Percentiles rank a stretch among this genome's conserved stretches.
These are phyloP conservation scores for Itoplectis maculator DNA, from an alignment of 2,888 invertebrate species.

Conservation along the genomic window DNA sequence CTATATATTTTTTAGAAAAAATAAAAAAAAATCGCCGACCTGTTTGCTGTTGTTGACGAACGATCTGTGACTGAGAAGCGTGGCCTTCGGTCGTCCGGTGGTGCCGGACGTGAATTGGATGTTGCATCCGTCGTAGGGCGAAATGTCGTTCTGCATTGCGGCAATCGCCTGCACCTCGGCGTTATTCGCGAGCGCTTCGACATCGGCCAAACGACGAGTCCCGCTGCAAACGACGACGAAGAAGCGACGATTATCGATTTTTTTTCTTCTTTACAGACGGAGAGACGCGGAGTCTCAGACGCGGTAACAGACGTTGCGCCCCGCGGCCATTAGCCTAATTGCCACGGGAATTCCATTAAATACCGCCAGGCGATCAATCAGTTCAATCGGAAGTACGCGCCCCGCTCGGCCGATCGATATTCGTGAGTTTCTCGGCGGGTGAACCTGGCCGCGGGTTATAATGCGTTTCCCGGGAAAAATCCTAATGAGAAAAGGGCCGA, in stretches of 20 bases:
- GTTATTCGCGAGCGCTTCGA: conserved; percentile 80
- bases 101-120: conserved; percentile 95
- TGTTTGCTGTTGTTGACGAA: conserved; percentile 91
- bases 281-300: conserved; percentile 13
- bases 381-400: conserved; percentile 64
- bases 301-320: conserved; percentile 58
- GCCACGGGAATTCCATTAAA: conserved; percentile 65
- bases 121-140: conserved; percentile 89
- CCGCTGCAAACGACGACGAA: conserved; percentile 83
- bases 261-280: too few species aligned
- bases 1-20: background rate
- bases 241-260: conserved; percentile 60
- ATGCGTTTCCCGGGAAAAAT: conserved; percentile 26
- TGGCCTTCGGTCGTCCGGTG: conserved; percentile 93
- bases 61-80: conserved; percentile 89
- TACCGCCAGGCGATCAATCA: conserved; percentile 63
- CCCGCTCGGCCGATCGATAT: conserved; percentile 50
- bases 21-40: conserved; percentile 84
- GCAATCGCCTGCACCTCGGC: conserved; percentile 81
- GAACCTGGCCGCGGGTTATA: conserved; percentile 1
- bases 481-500: conserved; percentile 1
- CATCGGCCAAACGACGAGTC: conserved; percentile 83
- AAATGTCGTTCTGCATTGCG: conserved; percentile 86
- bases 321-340: conserved; percentile 79
- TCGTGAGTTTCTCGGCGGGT: conserved; percentile 16